Evolutionary conservation across 2,797 vertebrate genomes (phyloP), one percentile per base, ranked within the genome.

Genomic region (Tamandua tetradactyla): DNA sequence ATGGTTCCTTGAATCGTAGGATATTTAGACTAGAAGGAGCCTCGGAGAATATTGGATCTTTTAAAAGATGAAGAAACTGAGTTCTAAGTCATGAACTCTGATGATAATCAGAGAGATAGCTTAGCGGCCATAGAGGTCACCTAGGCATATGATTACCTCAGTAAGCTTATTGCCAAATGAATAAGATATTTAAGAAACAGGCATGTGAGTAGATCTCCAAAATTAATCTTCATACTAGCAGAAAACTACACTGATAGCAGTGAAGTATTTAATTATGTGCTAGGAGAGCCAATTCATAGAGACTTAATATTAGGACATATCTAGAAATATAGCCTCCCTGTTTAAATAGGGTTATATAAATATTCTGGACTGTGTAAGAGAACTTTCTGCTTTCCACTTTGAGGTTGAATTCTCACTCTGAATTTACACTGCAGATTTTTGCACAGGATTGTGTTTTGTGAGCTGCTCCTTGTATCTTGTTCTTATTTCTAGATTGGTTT

Each of bases 1-100:
- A 55, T 75, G 76, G 85, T 87, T 88, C 47, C 44, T 64, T 93
- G 55, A 90, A 72, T 93, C 76, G 30, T 6, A 71, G 22, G 25
- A 27, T 71, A 69, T 78, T 92, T 95, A 91, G n/a, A 84, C 47
- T 74, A 85, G 71, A 87, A 62, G 68, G 66, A 82, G 66, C 30
- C 27, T 71, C 71, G 91, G 30, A 89, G 18, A 69, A 86, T 75
- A 87, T 32, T 87, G 87, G 6, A 22, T 76, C 66, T 64, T 71
- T 91, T 91, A 91, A 37, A 62, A 86, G 69, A 37, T 71, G 25
- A 90, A 84, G 94, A 94, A 83, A 76, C 69, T 76, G 95, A 91
- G 61, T 2, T 64, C 52, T 85, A 57, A 25, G 35, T 92, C 61
- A 80, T 95, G 84, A 68, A 72, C 47, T 94, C 1, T 80, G 68